Conservation (phyloP, 2,797 vertebrate species). For the Kryptopterus vitreolus region DNA sequence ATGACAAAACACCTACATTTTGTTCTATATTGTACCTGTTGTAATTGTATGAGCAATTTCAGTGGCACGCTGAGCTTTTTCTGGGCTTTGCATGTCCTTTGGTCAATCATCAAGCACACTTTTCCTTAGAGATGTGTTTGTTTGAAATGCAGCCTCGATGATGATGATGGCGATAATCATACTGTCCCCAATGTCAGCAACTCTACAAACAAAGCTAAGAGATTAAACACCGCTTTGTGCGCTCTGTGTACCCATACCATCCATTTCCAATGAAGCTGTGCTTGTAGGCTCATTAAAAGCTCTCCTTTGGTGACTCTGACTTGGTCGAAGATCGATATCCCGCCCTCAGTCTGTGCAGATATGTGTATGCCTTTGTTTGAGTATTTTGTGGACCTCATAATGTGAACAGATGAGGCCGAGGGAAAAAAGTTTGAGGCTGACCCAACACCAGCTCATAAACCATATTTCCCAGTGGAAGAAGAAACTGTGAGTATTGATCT, state of each 20-base stretch:
- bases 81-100: neutral
- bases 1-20: too few relatives aligned
- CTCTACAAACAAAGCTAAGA: slow-evolving; percentile 43
- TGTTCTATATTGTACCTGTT: neutral
- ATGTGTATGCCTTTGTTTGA: slow-evolving; percentile 16
- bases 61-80: neutral
- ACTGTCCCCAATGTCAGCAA: slow-evolving; percentile 37
- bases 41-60: neutral
- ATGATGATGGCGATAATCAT: too few relatives aligned
- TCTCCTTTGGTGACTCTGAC: slow-evolving; percentile 69
- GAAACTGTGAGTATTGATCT: slow-evolving; percentile 49
- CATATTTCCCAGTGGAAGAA: slow-evolving; percentile 50
- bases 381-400: slow-evolving; percentile 33
- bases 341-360: slow-evolving; percentile 32
- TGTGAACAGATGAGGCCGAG: slow-evolving; percentile 41
- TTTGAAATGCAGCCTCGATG: slow-evolving; percentile 7
- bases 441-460: slow-evolving; percentile 37
- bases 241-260: slow-evolving; percentile 54
- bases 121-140: neutral
- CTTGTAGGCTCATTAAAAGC: slow-evolving; percentile 77
- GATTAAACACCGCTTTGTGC: slow-evolving; percentile 63
- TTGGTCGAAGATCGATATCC: slow-evolving; percentile 73
- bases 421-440: slow-evolving; percentile 37
- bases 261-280: slow-evolving; percentile 63
- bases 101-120: neutral